Evolutionary conservation across 2,888 invertebrate genomes (phyloP).

Genomic region (Apodemia mormo): DNA sequence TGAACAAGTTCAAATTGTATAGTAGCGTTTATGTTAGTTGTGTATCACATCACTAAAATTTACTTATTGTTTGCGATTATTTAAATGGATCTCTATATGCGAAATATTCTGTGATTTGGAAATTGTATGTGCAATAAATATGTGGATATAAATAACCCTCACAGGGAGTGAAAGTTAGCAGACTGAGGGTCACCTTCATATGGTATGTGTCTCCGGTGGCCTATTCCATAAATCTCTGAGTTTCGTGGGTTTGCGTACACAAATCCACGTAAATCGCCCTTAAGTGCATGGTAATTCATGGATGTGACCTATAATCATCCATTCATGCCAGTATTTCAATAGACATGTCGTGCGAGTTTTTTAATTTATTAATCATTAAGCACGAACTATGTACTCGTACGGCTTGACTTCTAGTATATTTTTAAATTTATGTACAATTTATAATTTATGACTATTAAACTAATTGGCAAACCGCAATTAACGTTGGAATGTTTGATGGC

Average conservation of each 20-base stretch:
- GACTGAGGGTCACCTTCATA: constrained; percentile 41
- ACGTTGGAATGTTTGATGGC: too few species aligned
- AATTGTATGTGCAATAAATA: constrained; percentile 66
- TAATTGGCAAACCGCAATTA: too few species aligned
- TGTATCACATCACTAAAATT: constrained; percentile 55
- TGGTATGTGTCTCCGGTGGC: constrained; percentile 46
- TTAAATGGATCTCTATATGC: constrained; percentile 57
- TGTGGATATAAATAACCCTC: constrained; percentile 26
- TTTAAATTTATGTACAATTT: too few species aligned
- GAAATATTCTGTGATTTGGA: constrained; percentile 66
- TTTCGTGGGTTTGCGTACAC: background rate
- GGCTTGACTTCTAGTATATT: too few species aligned
- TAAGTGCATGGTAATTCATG: too few species aligned
- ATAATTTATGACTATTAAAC: too few species aligned
- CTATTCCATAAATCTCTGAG: background rate
- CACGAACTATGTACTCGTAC: too few species aligned
- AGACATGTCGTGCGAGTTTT: too few species aligned
- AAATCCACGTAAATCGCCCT: too few species aligned
- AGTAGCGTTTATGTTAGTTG: constrained; percentile 24
- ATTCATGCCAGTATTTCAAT: too few species aligned
- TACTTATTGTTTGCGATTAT: constrained; percentile 25
- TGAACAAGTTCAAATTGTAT: constrained; percentile 45
- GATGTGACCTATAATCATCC: too few species aligned
- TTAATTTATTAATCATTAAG: too few species aligned
- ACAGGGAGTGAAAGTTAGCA: constrained; percentile 27